Base-by-base conservation (phyloP, 2,797 vertebrate species). In the Champsocephalus esox region DNA sequence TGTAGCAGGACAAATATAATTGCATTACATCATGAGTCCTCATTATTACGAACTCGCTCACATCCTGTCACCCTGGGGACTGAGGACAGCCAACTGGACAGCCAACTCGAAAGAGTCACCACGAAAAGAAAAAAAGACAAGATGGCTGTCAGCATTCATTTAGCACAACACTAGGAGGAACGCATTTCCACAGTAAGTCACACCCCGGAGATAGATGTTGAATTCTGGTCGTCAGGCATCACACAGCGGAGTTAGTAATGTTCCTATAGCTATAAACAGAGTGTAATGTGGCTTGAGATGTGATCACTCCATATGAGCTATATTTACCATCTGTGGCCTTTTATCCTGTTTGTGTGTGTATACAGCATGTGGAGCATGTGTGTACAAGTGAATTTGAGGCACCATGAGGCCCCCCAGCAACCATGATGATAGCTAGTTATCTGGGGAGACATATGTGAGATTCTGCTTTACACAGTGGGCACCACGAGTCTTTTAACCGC, bases 1-100 rank as follows among this genome's bases (percentile, higher is more conserved):
- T 78, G 77, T 68, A 88, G 84, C 78, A 73, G 80, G 83, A 89
- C 86, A 89, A 87, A 91, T 84, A 84, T 82, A 87, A 92, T 92
- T 90, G 89, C 9, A 13, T 80, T 69, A 77, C 74, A 88, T 83
- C 73, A 89, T 88, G 81, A 87, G 62, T 82, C 68, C 60, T 87
- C 76, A 86, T 89, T 66, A 85, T 75, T 77, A 77, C 8, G 14
- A 61, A 81, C 75, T 41, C 9, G 61, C 59, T 52, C 82, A 75
- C 70, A 80, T 82, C 65, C 61, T 79, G 38, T 49, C 85, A 77
- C 77, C 71, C 1, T 8, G 38, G 68, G 77, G 70, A 46, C 59
- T 34, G 65, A 1, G 12, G 59, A 83, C 58, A 43, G 61, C 69
- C 81, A 73, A 71, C 64, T 70, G 84, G 83, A 84, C 72, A n/a